A percentile compares a stretch with the other conserved stretches of the same genome.
These are phyloP conservation scores for Pomacea maculata DNA, from an alignment of 1,140 invertebrate species.

Conservation along the genomic window DNA sequence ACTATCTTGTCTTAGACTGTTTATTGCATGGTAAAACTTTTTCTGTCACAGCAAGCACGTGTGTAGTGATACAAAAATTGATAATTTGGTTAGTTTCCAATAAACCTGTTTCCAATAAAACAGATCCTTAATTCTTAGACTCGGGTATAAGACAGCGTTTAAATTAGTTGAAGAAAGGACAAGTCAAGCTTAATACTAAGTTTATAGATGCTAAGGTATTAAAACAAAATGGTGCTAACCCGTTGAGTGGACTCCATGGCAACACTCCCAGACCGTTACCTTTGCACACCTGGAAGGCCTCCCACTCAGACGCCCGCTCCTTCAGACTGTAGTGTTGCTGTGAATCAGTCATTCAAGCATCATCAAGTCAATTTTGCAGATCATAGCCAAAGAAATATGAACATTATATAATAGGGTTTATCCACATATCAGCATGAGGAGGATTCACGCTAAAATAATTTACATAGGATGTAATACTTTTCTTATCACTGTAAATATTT, in stretches of 20 bases:
- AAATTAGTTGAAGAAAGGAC: no score
- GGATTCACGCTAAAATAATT: no score
- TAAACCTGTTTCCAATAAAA: no score
- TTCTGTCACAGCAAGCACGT: not conserved
- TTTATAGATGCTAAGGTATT: no score
- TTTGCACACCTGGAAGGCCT: conserved; percentile 45
- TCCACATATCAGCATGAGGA: not conserved
- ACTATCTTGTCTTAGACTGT: no score
- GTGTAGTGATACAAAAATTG: not conserved
- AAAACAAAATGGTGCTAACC: conserved; percentile 21
- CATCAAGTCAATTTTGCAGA: no score
- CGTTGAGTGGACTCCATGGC: conserved; percentile 50
- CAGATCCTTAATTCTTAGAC: no score
- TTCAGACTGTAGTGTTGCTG: conserved; percentile 53
- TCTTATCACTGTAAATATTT: not conserved
- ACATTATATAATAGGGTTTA: not conserved
- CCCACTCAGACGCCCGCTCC: conserved; percentile 39
- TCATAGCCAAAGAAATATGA: no score
- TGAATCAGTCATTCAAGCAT: not conserved
- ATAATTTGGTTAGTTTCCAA: no score
- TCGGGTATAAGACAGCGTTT: no score
- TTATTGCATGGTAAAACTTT: not conserved
- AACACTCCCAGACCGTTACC: conserved; percentile 43
- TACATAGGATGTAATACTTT: no score
- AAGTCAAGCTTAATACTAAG: no score